Evolutionary conservation across 2,113 vertebrate species (phyloP).

Genomic region (Circaetus gallicus): DNA sequence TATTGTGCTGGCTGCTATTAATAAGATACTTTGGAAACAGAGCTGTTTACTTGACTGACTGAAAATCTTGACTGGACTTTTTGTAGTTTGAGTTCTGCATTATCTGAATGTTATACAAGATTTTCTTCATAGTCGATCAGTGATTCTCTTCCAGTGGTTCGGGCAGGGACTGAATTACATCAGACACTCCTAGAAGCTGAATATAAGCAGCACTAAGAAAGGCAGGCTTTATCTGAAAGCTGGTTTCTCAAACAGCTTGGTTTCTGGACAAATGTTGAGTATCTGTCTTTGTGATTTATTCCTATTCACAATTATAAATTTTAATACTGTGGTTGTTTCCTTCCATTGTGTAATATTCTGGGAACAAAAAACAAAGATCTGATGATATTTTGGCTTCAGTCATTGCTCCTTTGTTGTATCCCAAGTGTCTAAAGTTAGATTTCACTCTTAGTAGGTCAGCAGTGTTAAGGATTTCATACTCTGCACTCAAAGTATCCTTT

Average conservation of each 20-base stretch:
- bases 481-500: neutral
- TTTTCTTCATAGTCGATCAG: neutral
- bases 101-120: neutral
- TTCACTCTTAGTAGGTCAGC: neutral
- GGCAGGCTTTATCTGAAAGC: neutral
- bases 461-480: neutral
- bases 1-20: neutral
- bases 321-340: neutral
- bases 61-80: neutral
- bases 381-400: neutral
- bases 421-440: neutral
- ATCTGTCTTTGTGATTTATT: neutral
- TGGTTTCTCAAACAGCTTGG: neutral
- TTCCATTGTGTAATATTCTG: neutral
- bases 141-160: neutral
- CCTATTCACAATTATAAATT: neutral
- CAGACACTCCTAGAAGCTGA: neutral
- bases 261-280: neutral
- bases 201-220: neutral
- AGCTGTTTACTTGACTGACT: neutral
- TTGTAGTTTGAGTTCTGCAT: neutral
- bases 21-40: neutral
- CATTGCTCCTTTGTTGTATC: neutral
- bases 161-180: neutral
- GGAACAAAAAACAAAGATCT: neutral